Conservation (phyloP, 2,797 vertebrate genomes). For the Gorsachius magnificus region DNA sequence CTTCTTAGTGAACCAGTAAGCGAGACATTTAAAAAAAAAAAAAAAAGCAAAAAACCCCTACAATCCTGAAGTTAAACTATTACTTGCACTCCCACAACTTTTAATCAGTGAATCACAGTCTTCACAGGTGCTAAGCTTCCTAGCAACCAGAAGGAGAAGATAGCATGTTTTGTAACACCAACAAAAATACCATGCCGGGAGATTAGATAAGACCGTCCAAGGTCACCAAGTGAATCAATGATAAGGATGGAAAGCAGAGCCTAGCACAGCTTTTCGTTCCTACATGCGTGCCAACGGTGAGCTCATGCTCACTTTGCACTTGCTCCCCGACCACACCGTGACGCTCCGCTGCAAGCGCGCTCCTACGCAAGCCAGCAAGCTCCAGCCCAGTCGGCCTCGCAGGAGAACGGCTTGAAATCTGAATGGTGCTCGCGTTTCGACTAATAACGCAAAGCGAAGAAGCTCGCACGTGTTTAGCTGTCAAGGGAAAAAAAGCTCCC, state of each 20-base stretch:
- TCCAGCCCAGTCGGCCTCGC: neutral
- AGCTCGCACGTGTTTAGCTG: accelerated
- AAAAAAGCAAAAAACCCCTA: neutral
- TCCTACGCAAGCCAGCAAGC: neutral
- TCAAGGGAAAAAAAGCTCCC: neutral
- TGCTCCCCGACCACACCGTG: accelerated
- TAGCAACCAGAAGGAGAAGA: neutral
- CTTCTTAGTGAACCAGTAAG: neutral
- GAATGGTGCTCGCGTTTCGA: neutral
- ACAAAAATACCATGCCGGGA: neutral
- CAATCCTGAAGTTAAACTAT: neutral
- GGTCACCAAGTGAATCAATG: neutral
- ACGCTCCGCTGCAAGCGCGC: neutral
- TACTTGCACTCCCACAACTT: neutral
- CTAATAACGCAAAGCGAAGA: neutral
- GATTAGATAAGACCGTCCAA: neutral
- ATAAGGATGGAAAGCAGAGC: neutral
- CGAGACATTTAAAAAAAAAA: neutral
- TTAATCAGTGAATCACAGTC: neutral
- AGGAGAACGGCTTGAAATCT: neutral
- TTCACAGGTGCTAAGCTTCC: neutral
- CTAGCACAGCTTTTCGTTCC: neutral
- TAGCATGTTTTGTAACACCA: neutral
- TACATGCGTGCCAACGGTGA: accelerated
- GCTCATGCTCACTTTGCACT: accelerated